Conservation (phyloP, 2,113 vertebrate species). For the Lota lota region DNA sequence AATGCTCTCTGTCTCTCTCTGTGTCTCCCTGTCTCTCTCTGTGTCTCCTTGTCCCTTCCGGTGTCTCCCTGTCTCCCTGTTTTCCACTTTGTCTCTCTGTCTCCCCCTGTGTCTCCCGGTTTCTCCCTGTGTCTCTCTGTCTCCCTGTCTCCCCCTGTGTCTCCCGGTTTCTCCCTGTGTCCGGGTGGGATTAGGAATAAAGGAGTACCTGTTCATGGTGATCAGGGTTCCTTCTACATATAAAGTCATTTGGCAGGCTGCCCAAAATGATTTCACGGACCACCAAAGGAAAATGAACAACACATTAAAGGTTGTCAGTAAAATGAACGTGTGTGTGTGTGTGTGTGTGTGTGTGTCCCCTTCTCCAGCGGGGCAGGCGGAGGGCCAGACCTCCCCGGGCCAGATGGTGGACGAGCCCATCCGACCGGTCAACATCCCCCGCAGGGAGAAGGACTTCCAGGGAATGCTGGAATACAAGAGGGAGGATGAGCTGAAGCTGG, state of each 20-base stretch:
- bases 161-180: too few relatives aligned
- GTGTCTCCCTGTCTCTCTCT: too few relatives aligned
- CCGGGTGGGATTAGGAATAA: too few relatives aligned
- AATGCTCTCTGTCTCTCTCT: background rate
- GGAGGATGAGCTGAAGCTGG: constrained; percentile 93
- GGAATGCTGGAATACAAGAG: constrained; percentile 98
- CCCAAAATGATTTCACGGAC: background rate
- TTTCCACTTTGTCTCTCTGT: too few relatives aligned
- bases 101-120: too few relatives aligned
- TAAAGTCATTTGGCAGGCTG: background rate
- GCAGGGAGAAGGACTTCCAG: constrained; percentile 98
- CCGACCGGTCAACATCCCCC: constrained; percentile 95
- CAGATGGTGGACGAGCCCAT: constrained; percentile 95
- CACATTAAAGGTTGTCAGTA: background rate
- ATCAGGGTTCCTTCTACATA: background rate
- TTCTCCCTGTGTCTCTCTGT: too few relatives aligned
- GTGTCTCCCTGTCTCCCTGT: too few relatives aligned
- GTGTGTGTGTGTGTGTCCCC: constrained; percentile 44
- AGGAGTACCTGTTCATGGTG: too few relatives aligned
- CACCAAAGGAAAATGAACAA: background rate
- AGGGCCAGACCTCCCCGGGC: constrained; percentile 89
- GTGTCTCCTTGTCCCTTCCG: too few relatives aligned
- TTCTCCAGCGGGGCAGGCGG: constrained; percentile 81
- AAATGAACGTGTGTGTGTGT: background rate
- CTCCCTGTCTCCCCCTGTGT: too few relatives aligned